phyloP scores from a whole-genome alignment of 2,888 invertebrate species.

The Coecobrya sp. region DNA sequence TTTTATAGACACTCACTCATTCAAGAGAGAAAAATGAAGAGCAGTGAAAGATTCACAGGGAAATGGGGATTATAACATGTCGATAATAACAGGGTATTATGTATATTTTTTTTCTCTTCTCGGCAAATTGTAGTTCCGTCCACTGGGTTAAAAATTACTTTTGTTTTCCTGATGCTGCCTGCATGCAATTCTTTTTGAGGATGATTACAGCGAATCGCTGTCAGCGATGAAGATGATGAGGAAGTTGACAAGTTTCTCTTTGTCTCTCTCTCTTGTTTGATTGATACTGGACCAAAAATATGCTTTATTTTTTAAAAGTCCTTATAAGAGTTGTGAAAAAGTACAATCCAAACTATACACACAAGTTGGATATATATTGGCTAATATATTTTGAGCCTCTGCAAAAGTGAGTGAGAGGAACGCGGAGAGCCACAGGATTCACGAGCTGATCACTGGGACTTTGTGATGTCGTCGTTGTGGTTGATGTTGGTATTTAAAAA shows the following conservation, averaged over 20 bases:
- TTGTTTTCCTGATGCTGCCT: conserved; percentile 24
- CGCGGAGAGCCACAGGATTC: conserved; percentile 31
- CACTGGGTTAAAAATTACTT: conserved; percentile 13
- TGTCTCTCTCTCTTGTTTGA: background rate
- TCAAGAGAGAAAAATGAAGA: too few species aligned
- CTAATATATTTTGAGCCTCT: conserved; percentile 1
- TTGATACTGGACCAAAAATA: background rate
- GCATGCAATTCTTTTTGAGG: conserved; percentile 35
- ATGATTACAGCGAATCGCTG: conserved; percentile 29
- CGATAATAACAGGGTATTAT: background rate
- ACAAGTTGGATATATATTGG: background rate
- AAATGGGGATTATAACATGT: conserved; percentile 17
- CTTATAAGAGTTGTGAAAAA: background rate
- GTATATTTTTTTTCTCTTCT: conserved; percentile 7
- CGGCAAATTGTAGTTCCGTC: conserved; percentile 12
- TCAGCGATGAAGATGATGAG: conserved; percentile 80
- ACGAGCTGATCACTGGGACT: conserved; percentile 42
- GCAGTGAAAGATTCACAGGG: too few species aligned
- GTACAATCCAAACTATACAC: background rate
- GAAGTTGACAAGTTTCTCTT: conserved; percentile 77
- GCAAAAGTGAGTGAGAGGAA: background rate
- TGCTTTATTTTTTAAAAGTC: background rate
- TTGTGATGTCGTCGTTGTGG: conserved; percentile 43
- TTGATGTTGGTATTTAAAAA: conserved; percentile 49
- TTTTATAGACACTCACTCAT: background rate